phyloP scores from a whole-genome alignment of 2,113 vertebrate species.

The Planiliza haematocheilus region DNA sequence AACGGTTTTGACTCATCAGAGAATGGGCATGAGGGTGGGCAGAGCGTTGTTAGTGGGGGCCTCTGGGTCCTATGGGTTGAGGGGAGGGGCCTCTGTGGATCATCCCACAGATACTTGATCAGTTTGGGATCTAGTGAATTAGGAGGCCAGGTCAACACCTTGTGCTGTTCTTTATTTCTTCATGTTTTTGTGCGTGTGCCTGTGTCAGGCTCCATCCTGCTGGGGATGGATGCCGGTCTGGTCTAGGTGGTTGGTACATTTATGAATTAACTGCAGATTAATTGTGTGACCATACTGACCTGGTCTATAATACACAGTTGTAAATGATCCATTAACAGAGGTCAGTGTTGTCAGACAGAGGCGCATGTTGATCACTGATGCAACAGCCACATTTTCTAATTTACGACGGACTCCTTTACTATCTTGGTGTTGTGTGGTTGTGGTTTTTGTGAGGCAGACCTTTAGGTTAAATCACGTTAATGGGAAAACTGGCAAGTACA shows the following conservation, averaged over 20 bases:
- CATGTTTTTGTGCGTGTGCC: too few species aligned
- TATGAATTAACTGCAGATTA: slow-evolving; percentile 34
- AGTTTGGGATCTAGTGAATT: too few species aligned
- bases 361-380: slow-evolving; percentile 27
- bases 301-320: neutral
- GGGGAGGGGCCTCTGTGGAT: too few species aligned
- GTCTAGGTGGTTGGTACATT: neutral
- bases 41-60: too few species aligned
- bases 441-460: neutral
- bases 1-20: too few species aligned
- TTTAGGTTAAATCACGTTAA: neutral
- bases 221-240: too few species aligned
- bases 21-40: too few species aligned
- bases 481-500: neutral
- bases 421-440: slow-evolving; percentile 3
- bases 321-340: slow-evolving; percentile 31
- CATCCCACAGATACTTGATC: too few species aligned
- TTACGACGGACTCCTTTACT: slow-evolving; percentile 9
- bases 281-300: slow-evolving; percentile 10
- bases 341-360: slow-evolving; percentile 20
- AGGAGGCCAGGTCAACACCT: too few species aligned
- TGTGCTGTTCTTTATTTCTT: too few species aligned
- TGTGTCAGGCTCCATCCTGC: too few species aligned
- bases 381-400: slow-evolving; percentile 27
- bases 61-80: too few species aligned